Evolutionary conservation across 2,797 vertebrate species (phyloP), one percentile per base, ranked within the genome.

Genomic region (Notolabrus celidotus): DNA sequence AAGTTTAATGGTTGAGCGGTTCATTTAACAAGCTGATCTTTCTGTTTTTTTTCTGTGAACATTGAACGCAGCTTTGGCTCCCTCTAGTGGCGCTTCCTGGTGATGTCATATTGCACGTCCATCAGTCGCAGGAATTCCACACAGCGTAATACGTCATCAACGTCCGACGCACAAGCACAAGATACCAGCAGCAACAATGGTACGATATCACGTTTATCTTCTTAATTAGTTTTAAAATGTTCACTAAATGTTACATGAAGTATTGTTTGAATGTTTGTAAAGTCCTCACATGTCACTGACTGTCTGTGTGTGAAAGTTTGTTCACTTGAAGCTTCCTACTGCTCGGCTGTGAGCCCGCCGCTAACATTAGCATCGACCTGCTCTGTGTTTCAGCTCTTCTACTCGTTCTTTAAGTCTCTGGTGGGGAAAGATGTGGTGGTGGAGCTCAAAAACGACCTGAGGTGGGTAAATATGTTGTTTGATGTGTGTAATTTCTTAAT

Each of bases 341-440:
- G 6, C 50, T 2, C 17, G 7, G 25, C 22, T 14, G 10, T 56
- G 77, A 84, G 70, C 85, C 2, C 27, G 41, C 25, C 12, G 88
- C 85, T 86, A 77, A 69, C 77, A 8, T 25, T 71, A 70, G 79
- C 80, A 46, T 23, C 43, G 22, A 22, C 29, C 16, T 78, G 23
- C 38, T 81, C 2, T 87, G 47, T 62, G 75, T 76, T 66, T 10
- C 90, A 98, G 97, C 95, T 98, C 42, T 98, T 98, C 94, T 98
- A 98, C 84, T 98, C 97, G 22, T 98, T 98, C 82, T 98, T 98
- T 90, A 98, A 98, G 85, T 98, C 97, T 8, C 87, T 98, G 78
- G 97, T 98, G 87, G 97, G 97, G 56, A 98, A 98, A 83, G 97
- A 98, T 45, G 97, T 98, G 58, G 97, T 98, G 46, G 97, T 98